Percentiles rank a stretch among this genome's conserved stretches.
Evolutionary conservation across 2,113 vertebrate species (phyloP).

Genomic region (Cryptomyrus ogoouensis): DNA sequence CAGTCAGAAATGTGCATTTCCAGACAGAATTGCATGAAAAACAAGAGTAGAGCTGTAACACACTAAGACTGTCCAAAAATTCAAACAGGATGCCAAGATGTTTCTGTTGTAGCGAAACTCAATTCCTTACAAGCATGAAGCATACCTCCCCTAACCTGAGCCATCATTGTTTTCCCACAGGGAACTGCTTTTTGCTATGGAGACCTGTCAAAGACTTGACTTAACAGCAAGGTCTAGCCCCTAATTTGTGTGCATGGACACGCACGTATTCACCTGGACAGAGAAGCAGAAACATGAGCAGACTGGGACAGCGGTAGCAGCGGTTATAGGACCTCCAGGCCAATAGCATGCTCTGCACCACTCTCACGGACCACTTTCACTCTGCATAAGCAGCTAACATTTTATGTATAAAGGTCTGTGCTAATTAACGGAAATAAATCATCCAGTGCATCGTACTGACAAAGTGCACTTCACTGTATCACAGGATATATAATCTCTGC

Average conservation of each 20-base stretch:
- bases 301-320: neutral
- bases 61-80: neutral
- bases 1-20: neutral
- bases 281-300: neutral
- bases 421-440: neutral
- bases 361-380: neutral
- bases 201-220: neutral
- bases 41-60: neutral
- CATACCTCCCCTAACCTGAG: neutral
- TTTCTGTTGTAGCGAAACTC: neutral
- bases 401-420: neutral
- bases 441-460: neutral
- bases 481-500: neutral
- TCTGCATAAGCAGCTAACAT: neutral
- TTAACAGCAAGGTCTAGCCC: neutral
- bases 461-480: neutral
- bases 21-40: neutral
- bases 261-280: neutral
- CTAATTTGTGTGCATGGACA: neutral
- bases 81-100: neutral
- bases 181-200: neutral
- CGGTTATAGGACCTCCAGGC: neutral
- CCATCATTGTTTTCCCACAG: neutral
- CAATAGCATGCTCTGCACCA: neutral
- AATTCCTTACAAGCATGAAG: neutral